Conservation (phyloP, 2,888 invertebrate species). For the Lasioglossum leucozonium region DNA sequence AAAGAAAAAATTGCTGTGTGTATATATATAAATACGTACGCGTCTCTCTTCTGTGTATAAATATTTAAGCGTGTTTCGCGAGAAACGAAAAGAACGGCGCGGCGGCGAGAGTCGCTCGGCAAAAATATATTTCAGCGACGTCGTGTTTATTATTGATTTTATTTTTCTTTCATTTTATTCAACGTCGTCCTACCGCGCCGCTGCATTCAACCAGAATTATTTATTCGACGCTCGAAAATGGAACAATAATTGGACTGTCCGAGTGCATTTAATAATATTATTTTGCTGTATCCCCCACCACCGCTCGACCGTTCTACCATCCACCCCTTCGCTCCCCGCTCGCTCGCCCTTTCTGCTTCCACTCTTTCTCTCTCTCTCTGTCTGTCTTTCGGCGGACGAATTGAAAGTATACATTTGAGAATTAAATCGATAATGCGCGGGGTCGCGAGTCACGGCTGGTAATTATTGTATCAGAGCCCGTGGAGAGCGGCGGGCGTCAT, state of each 20-base stretch:
- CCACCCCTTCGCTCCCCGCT: background rate
- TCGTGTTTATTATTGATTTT: conserved; percentile 43
- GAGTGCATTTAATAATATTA: conserved; percentile 36
- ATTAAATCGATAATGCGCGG: conserved; percentile 77
- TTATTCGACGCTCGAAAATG: conserved; percentile 28
- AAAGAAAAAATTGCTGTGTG: background rate
- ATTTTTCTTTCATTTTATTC: background rate
- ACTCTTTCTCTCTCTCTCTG: background rate
- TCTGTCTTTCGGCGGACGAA: conserved; percentile 59
- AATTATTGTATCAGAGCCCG: conserved; percentile 67
- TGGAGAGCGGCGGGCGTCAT: conserved; percentile 48
- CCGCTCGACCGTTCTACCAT: background rate
- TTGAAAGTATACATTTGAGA: conserved; percentile 77
- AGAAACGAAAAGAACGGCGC: conserved; percentile 39
- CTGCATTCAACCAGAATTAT: conserved; percentile 11
- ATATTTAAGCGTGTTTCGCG: conserved; percentile 51
- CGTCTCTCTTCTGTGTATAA: conserved; percentile 16
- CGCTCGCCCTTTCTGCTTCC: background rate
- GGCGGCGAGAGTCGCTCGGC: conserved; percentile 29
- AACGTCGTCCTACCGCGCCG: background rate
- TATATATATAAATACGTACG: background rate
- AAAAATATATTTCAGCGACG: conserved; percentile 29
- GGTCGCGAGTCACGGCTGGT: conserved; percentile 63
- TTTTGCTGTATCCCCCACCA: conserved; percentile 18
- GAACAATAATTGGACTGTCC: conserved; percentile 30